Conservation (phyloP, 2,113 vertebrate species). For the Trochalopteron elliotii region DNA sequence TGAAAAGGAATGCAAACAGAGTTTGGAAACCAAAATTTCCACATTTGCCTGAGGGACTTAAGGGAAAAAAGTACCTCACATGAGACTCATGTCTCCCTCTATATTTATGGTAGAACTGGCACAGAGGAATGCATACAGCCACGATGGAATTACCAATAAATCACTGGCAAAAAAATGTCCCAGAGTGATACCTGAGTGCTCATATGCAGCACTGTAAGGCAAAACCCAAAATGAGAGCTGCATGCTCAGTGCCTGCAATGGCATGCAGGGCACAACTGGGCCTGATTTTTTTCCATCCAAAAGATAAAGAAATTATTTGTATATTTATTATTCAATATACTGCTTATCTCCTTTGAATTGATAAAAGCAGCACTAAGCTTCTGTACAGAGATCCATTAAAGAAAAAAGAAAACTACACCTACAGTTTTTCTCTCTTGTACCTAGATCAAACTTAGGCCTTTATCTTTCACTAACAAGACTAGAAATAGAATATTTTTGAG, state of each 20-base stretch:
- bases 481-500: neutral
- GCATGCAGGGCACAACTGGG: fast-evolving
- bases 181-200: fast-evolving
- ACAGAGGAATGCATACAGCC: neutral
- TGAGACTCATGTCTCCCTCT: neutral
- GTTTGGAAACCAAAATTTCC: neutral
- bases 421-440: neutral
- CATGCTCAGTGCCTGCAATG: neutral
- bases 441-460: neutral
- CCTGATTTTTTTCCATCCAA: neutral
- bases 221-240: neutral
- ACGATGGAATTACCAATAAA: fast-evolving
- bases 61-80: neutral
- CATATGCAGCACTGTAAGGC: neutral
- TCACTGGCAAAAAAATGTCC: neutral
- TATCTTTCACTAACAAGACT: neutral
- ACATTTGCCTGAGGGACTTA: neutral
- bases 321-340: neutral
- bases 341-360: neutral
- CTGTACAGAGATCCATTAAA: neutral
- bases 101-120: neutral
- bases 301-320: neutral
- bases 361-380: neutral
- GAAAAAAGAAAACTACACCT: neutral
- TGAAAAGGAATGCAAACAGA: neutral